phyloP scores from a whole-genome alignment of 2,797 vertebrate genomes.

The Dipus sagitta region DNA sequence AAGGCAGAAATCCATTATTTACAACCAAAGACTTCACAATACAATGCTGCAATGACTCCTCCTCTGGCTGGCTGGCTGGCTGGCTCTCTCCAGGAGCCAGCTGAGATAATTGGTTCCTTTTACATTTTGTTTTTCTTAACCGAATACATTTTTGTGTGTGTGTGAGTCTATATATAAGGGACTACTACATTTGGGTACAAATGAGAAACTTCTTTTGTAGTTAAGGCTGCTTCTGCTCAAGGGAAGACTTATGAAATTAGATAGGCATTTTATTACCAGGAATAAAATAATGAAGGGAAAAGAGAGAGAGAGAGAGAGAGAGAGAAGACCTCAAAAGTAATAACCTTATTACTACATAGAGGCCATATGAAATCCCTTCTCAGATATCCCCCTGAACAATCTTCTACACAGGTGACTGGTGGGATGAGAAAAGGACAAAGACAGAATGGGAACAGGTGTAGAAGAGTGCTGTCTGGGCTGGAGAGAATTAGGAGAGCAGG shows the following conservation, averaged over 20 bases:
- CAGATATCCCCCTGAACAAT: background rate
- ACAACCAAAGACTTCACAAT: slow-evolving; percentile 34
- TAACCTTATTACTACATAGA: slow-evolving; percentile 41
- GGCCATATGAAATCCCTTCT: background rate
- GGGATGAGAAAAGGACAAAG: background rate
- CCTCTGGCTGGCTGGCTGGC: background rate
- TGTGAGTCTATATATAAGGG: background rate
- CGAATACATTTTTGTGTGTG: background rate
- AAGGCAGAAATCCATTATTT: slow-evolving; percentile 34
- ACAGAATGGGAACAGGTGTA: background rate
- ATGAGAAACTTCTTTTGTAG: slow-evolving; percentile 54
- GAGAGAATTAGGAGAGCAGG: background rate
- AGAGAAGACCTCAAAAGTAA: slow-evolving; percentile 12
- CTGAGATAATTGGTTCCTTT: slow-evolving; percentile 48
- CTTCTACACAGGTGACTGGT: background rate
- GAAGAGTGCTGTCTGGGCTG: background rate
- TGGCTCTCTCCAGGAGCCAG: background rate
- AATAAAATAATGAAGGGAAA: background rate
- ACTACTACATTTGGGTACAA: slow-evolving; percentile 7
- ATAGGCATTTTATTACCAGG: slow-evolving; percentile 37
- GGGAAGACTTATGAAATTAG: slow-evolving; percentile 30
- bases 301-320: background rate
- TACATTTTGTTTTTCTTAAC: slow-evolving; percentile 48
- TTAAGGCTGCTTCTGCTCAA: background rate
- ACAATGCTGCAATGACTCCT: slow-evolving; percentile 34